These are phyloP conservation scores for Limenitis camilla DNA, from an alignment of 2,888 invertebrate species.

Conservation along the genomic window DNA sequence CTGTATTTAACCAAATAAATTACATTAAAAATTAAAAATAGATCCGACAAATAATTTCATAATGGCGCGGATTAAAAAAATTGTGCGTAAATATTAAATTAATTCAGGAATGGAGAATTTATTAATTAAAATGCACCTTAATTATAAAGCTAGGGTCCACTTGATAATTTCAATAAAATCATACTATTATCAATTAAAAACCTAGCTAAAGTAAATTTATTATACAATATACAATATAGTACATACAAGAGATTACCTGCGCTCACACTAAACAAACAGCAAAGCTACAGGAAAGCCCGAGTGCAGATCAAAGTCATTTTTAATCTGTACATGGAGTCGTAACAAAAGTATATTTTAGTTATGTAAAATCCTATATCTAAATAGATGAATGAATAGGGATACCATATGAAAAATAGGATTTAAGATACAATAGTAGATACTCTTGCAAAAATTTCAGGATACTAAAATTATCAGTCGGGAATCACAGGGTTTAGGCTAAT, in stretches of 20 bases:
- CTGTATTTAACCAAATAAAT: slow-evolving; percentile 70
- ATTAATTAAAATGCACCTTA: slow-evolving; percentile 22
- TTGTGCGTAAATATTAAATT: slow-evolving; percentile 53
- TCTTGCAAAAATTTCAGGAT: slow-evolving; percentile 24
- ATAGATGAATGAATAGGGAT: background rate
- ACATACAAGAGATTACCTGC: slow-evolving; percentile 33
- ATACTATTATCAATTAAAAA: slow-evolving; percentile 4
- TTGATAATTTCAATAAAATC: background rate
- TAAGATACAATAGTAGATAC: background rate
- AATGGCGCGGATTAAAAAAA: slow-evolving; percentile 42
- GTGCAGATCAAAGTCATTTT: slow-evolving; percentile 2
- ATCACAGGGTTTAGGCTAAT: slow-evolving; percentile 79
- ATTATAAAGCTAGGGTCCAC: slow-evolving; percentile 12
- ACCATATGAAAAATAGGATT: background rate
- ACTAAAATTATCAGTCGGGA: slow-evolving; percentile 40
- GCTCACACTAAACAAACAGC: slow-evolving; percentile 15
- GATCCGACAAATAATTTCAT: slow-evolving; percentile 58
- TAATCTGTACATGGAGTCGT: slow-evolving; percentile 1
- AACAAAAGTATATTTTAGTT: slow-evolving; percentile 3
- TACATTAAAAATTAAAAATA: slow-evolving; percentile 62
- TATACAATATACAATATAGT: slow-evolving; percentile 68
- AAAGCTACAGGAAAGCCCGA: slow-evolving; percentile 7
- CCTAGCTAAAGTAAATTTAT: slow-evolving; percentile 29
- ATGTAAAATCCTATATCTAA: background rate
- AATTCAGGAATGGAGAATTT: slow-evolving; percentile 30